Base-by-base conservation (phyloP, 2,797 vertebrate species). In the Centropyge bicolor region DNA sequence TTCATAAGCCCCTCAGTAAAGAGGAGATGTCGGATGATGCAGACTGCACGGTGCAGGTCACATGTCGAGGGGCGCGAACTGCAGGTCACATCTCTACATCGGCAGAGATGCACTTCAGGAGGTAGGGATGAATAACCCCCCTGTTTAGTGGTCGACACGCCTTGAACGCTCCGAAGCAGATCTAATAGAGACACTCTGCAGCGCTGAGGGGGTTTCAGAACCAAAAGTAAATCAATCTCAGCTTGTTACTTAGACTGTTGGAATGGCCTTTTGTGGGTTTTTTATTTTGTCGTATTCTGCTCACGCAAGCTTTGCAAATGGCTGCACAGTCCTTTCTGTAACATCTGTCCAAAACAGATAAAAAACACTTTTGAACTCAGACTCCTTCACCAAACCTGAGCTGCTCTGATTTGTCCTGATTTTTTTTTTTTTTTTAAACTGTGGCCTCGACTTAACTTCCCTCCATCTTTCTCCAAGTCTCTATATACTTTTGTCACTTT, bases 281-380 rank as follows among this genome's bases (percentile, higher is more conserved):
- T 72, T 69, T 59, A 31, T 74, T 85, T 75, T 52, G 66, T 76
- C 45, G 35, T 68, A 60, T 75, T 71, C 51, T 65, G 10, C 73
- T 81, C 79, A 78, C 19, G 61, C 54, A 19, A 80, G 73, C 70
- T 68, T 55, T 73, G 59, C 64, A 76, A 75, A 83, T 64, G 71
- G 59, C 71, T 72, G 73, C 61, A 78, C 35, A 56, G 41, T 68
- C 46, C 16, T 74, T 52, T 78, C 40, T 61, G 40, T 24, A 17
- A 36, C n/a, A 66, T 31, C 17, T 2, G 61, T 72, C 76, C 64
- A 80, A 74, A 77, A 76, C 13, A 75, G 45, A 85, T 85, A 77
- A 86, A 89, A 78, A 41, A 74, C 65, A 40, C 57, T 73, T 81
- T 83, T 83, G 76, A 83, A 78, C 51, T 77, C 67, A 16, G 57